Evolutionary conservation across 2,113 vertebrate genomes (phyloP).

Genomic region (Pachyramphus minor): DNA sequence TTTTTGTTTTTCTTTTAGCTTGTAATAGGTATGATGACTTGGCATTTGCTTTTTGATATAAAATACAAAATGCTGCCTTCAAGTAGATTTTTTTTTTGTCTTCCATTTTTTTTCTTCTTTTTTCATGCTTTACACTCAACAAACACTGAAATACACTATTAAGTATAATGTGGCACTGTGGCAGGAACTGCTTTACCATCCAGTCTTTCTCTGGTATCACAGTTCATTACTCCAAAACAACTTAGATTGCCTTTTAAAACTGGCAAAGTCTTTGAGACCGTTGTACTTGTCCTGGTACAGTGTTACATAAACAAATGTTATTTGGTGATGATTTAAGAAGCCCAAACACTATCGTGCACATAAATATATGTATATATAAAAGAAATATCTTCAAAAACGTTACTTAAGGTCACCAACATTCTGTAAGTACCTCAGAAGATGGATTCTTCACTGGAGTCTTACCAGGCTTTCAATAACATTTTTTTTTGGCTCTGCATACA

Average conservation of each 20-base stretch:
- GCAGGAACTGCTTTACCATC: neutral
- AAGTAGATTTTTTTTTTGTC: neutral
- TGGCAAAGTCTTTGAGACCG: neutral
- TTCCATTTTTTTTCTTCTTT: neutral
- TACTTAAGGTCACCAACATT: neutral
- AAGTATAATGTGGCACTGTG: neutral
- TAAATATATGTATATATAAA: neutral
- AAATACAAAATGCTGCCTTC: neutral
- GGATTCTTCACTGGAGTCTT: neutral
- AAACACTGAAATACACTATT: neutral
- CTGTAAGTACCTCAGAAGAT: neutral
- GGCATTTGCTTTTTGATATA: neutral
- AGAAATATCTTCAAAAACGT: neutral
- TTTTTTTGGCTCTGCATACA: neutral
- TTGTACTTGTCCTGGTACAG: neutral
- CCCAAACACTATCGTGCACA: neutral
- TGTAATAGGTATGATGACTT: neutral
- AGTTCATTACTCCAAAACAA: neutral
- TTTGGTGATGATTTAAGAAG: neutral
- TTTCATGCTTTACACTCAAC: neutral
- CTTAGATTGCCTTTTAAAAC: neutral
- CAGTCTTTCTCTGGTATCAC: neutral
- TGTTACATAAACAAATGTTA: neutral
- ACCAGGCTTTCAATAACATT: neutral
- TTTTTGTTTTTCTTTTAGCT: neutral